These are phyloP conservation scores for Chrysemys picta DNA, from an alignment of 2,113 vertebrate species.

Conservation along the genomic window DNA sequence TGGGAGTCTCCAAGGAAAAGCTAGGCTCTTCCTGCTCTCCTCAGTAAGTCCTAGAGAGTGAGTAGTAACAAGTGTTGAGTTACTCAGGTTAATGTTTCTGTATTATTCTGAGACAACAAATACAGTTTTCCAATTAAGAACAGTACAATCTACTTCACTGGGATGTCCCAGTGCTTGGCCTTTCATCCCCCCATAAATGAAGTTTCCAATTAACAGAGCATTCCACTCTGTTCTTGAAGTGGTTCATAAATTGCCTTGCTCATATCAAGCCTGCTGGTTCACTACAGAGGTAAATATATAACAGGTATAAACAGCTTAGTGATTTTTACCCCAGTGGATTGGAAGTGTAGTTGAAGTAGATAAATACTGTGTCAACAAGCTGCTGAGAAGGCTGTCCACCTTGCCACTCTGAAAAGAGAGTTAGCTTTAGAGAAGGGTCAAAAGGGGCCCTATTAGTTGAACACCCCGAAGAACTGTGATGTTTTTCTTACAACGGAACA, in stretches of 20 bases:
- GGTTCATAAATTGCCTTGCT: accelerated
- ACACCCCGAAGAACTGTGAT: not conserved
- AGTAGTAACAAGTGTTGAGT: not conserved
- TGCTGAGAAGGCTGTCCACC: not conserved
- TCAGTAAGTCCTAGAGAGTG: not conserved
- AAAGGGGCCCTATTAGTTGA: not conserved
- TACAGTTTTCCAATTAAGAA: not conserved
- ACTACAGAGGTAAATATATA: not conserved
- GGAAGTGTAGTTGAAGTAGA: not conserved
- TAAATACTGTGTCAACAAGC: not conserved
- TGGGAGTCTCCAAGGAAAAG: not conserved
- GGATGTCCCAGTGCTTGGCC: not conserved
- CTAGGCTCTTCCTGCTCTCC: accelerated
- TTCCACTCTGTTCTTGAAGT: not conserved
- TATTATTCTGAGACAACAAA: not conserved
- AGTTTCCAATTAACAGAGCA: accelerated
- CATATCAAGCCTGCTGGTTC: not conserved
- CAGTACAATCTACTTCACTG: not conserved
- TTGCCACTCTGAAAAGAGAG: not conserved
- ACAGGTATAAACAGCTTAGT: not conserved
- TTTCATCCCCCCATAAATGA: not conserved
- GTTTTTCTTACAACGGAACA: not conserved
- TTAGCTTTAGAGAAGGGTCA: not conserved
- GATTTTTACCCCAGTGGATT: not conserved
- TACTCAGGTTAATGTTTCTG: not conserved